Conservation (phyloP, 2,888 invertebrate species). For the Callosobruchus maculatus region DNA sequence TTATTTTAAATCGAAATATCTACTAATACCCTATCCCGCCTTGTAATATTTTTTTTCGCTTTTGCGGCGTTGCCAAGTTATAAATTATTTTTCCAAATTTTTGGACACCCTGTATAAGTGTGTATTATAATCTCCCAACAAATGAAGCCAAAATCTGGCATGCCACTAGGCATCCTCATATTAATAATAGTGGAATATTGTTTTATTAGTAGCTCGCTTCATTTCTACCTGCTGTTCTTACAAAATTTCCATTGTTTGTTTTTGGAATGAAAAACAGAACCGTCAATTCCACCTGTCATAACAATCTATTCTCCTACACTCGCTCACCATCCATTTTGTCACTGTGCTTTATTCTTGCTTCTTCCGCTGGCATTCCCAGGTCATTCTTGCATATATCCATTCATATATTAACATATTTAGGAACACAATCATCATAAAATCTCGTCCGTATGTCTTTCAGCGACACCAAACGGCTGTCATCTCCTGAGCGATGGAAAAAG, state of each 20-base stretch:
- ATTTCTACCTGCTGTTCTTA: background rate
- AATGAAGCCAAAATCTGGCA: too few relatives aligned
- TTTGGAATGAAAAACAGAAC: background rate
- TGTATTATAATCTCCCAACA: too few relatives aligned
- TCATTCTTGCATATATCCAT: background rate
- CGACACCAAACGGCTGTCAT: background rate
- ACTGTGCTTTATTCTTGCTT: background rate
- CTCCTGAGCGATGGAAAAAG: constrained; percentile 4
- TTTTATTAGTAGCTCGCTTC: too few relatives aligned
- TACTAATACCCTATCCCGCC: too few relatives aligned
- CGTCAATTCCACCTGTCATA: background rate
- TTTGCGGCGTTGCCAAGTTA: too few relatives aligned
- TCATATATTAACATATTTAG: background rate
- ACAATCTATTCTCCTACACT: background rate
- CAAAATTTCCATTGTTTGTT: background rate
- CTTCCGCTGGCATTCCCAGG: background rate
- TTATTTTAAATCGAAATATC: too few relatives aligned
- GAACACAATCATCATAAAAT: background rate
- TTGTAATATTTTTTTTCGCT: too few relatives aligned
- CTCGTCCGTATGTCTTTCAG: background rate
- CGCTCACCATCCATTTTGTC: background rate
- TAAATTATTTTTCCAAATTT: too few relatives aligned
- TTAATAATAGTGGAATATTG: too few relatives aligned
- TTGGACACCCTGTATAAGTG: too few relatives aligned
- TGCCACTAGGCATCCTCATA: too few relatives aligned